Conservation (phyloP, 2,888 invertebrate genomes). For the Nephrotoma guestfalica region DNA sequence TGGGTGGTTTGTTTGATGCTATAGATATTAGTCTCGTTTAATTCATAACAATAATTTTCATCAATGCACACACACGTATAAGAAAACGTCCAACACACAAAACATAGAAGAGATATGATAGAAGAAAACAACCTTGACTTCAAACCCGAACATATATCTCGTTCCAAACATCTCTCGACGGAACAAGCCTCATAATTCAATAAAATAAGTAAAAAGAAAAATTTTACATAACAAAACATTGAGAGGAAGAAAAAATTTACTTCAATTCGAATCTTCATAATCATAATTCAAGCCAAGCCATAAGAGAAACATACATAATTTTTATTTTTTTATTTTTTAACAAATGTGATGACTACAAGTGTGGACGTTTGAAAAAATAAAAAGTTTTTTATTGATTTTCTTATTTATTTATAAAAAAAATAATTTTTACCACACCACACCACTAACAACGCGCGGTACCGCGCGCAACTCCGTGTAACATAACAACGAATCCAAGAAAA, state of each 20-base stretch:
- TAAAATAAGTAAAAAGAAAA: neutral
- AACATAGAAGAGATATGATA: neutral
- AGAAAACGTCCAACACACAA: neutral
- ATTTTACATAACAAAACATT: neutral
- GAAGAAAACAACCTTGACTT: neutral
- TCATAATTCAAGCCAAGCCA: neutral
- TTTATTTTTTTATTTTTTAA: neutral
- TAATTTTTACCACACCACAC: neutral
- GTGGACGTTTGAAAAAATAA: neutral
- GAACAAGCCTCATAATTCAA: neutral
- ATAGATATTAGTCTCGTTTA: neutral
- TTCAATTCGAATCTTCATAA: neutral
- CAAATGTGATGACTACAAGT: neutral
- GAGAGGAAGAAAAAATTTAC: neutral
- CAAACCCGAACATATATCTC: neutral
- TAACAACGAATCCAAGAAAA: neutral
- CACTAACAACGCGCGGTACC: neutral
- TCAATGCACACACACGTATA: neutral
- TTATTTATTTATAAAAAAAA: neutral
- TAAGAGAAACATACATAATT: neutral
- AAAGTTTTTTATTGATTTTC: neutral
- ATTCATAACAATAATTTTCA: neutral
- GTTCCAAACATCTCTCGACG: neutral
- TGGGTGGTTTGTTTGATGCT: neutral
- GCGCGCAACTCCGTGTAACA: neutral